Conservation (phyloP, 1,140 invertebrate species). For the Drosophila kurseongensis region DNA sequence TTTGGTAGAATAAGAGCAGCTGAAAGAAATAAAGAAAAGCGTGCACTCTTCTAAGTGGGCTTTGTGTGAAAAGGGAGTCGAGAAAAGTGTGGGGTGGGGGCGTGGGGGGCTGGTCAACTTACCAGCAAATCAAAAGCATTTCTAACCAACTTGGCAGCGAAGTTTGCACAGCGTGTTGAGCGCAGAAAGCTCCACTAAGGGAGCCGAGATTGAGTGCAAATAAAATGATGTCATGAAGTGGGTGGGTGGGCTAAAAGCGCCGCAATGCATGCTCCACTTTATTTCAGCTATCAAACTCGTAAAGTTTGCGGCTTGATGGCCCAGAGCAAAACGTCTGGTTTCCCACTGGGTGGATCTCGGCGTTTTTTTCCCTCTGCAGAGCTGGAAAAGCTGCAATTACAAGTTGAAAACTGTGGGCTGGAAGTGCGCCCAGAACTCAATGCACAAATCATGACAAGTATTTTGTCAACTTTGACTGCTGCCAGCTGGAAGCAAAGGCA, state of each 20-base stretch:
- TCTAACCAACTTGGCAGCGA: constrained; percentile 63
- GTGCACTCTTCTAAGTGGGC: constrained; percentile 42
- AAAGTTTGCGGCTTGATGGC: constrained; percentile 78
- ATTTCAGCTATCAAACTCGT: constrained; percentile 80
- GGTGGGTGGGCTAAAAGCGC: constrained; percentile 44
- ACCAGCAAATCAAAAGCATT: constrained; percentile 74
- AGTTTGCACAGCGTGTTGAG: constrained; percentile 50
- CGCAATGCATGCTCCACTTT: constrained; percentile 77
- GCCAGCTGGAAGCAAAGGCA: constrained; percentile 18
- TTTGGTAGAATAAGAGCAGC: constrained; percentile 27
- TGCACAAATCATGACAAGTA: constrained; percentile 74
- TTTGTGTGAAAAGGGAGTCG: constrained; percentile 28
- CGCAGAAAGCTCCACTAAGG: constrained; percentile 33
- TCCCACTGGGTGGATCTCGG: constrained; percentile 21
- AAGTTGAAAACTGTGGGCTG: constrained; percentile 18
- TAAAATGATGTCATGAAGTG: constrained; percentile 81
- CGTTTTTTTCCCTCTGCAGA: constrained; percentile 17
- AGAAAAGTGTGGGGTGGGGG: constrained; percentile 10
- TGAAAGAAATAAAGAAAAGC: constrained; percentile 30
- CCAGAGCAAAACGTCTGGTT: constrained; percentile 42
- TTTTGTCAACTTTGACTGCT: constrained; percentile 74
- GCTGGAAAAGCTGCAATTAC: constrained; percentile 54
- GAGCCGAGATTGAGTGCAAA: constrained; percentile 79
- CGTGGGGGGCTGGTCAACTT: constrained; percentile 43
- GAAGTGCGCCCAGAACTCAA: constrained; percentile 28